phyloP scores from a whole-genome alignment of 1,140 invertebrate species.

The Plectrocnemia conspersa region DNA sequence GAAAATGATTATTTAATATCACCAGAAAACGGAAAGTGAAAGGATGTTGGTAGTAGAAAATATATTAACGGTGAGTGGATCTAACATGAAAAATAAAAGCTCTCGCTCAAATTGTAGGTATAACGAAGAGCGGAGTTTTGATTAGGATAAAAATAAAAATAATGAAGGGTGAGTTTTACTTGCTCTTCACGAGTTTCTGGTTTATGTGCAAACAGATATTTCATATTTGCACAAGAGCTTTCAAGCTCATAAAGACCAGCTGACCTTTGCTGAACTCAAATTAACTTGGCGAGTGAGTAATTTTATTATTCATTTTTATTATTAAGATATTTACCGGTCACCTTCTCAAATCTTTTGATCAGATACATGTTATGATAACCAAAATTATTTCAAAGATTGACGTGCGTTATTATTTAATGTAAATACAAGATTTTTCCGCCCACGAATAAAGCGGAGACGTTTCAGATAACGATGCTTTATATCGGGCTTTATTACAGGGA shows the following conservation, averaged over 20 bases:
- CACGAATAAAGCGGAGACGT: neutral
- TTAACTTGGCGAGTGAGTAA: neutral
- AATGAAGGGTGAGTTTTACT: neutral
- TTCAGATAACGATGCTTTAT: neutral
- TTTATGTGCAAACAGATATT: neutral
- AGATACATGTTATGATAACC: too few relatives aligned
- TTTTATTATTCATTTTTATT: conserved; percentile 9
- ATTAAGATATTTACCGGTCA: neutral
- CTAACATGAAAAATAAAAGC: neutral
- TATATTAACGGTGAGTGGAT: neutral
- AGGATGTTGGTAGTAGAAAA: too few relatives aligned
- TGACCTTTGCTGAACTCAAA: neutral
- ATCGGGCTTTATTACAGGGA: neutral
- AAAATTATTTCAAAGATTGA: too few relatives aligned
- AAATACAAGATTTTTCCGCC: neutral
- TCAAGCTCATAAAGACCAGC: too few relatives aligned
- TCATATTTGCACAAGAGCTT: neutral
- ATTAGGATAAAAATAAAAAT: neutral
- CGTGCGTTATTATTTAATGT: too few relatives aligned
- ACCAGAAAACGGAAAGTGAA: too few relatives aligned
- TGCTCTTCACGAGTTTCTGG: neutral
- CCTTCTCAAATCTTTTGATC: too few relatives aligned
- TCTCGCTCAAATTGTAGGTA: neutral
- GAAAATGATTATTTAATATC: too few relatives aligned
- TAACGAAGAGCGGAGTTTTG: neutral